phyloP scores from a whole-genome alignment of 2,888 invertebrate genomes.

The Drosophila neotestacea region DNA sequence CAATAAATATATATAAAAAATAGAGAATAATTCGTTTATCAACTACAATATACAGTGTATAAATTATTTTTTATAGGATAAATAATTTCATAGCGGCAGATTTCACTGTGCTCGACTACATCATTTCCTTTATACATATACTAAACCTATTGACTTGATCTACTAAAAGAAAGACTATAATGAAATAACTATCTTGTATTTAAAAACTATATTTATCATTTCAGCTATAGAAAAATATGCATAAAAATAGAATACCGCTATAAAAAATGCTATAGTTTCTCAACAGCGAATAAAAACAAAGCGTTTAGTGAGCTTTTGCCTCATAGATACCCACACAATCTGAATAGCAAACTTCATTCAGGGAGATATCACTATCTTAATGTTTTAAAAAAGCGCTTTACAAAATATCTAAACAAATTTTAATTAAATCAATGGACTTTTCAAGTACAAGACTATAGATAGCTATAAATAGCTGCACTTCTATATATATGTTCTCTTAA shows the following conservation, averaged over 20 bases:
- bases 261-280: neutral
- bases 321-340: neutral
- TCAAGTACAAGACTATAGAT: neutral
- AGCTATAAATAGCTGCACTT: neutral
- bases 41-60: conserved; percentile 9
- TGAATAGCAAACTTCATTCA: neutral
- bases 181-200: too few relatives aligned
- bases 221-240: too few relatives aligned
- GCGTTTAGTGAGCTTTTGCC: neutral
- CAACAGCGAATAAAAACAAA: neutral
- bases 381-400: conserved; percentile 1
- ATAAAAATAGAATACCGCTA: too few relatives aligned
- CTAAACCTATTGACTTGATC: too few relatives aligned
- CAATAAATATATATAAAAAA: neutral
- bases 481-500: conserved; percentile 13
- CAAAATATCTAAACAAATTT: conserved; percentile 52
- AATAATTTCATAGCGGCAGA: too few relatives aligned
- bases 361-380: conserved; percentile 15
- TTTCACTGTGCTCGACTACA: too few relatives aligned
- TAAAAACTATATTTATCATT: too few relatives aligned
- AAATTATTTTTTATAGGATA: too few relatives aligned
- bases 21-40: too few relatives aligned
- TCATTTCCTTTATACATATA: too few relatives aligned
- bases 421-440: conserved; percentile 54
- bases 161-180: too few relatives aligned